Evolutionary conservation across 2,797 vertebrate genomes (phyloP).

Genomic region (Hydrolagus colliei): DNA sequence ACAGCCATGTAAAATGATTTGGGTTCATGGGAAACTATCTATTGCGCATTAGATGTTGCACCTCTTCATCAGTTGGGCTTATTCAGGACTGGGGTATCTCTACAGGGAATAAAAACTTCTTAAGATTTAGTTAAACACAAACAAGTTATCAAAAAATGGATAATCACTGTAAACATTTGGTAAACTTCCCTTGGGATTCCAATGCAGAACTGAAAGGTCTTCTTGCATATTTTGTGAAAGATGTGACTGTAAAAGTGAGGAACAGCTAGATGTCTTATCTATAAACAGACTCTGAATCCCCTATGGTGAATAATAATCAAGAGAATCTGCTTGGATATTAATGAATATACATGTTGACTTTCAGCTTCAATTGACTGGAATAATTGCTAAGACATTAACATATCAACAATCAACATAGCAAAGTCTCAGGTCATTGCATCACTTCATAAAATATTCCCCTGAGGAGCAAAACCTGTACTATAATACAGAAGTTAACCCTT

Average conservation of each 20-base stretch:
- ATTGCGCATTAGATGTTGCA: neutral
- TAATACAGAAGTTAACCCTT: neutral
- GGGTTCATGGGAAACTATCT: neutral
- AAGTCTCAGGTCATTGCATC: conserved; percentile 41
- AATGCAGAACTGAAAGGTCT: neutral
- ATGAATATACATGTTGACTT: conserved; percentile 45
- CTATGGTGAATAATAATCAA: conserved; percentile 41
- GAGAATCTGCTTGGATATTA: conserved; percentile 43
- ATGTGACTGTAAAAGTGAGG: conserved; percentile 36
- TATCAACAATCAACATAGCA: conserved; percentile 38
- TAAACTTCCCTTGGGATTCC: neutral
- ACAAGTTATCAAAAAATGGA: neutral
- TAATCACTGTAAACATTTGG: neutral
- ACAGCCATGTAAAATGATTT: neutral
- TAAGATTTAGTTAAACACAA: neutral
- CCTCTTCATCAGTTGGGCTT: neutral
- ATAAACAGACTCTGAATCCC: conserved; percentile 38
- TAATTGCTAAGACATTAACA: conserved; percentile 47
- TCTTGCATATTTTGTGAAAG: conserved; percentile 37
- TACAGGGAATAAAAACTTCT: neutral
- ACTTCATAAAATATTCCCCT: conserved; percentile 34
- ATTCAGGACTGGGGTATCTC: neutral
- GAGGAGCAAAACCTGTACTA: neutral
- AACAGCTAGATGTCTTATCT: conserved; percentile 34
- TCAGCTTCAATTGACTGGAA: conserved; percentile 46